A percentile compares a stretch with the other conserved stretches of the same genome.
These are phyloP conservation scores for Nemotelus nigrinus DNA, from an alignment of 2,888 invertebrate genomes.

Conservation along the genomic window DNA sequence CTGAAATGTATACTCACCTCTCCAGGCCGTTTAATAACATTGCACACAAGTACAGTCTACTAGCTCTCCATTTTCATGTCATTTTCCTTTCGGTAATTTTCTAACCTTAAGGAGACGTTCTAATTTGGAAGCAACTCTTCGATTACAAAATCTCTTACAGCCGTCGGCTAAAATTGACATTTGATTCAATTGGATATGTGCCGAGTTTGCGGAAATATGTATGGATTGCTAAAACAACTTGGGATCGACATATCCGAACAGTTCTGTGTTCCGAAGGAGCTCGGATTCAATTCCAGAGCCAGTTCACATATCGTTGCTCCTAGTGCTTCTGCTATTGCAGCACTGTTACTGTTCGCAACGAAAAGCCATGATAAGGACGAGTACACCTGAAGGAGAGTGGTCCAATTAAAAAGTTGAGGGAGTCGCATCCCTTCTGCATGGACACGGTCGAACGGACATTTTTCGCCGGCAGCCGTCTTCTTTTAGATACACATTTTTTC, in stretches of 20 bases:
- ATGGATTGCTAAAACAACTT: constrained; percentile 17
- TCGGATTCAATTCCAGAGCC: neutral
- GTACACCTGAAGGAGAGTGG: constrained; percentile 33
- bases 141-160: constrained; percentile 35
- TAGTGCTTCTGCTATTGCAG: neutral
- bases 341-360: neutral
- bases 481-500: constrained; percentile 24
- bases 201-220: constrained; percentile 35
- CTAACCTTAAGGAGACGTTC: constrained; percentile 24
- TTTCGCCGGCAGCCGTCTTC: constrained; percentile 13
- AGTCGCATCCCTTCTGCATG: constrained; percentile 39
- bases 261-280: neutral
- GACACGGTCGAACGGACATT: constrained; percentile 39
- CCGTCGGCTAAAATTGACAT: constrained; percentile 54
- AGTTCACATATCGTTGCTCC: neutral
- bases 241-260: neutral
- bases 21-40: neutral
- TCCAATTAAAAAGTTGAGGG: constrained; percentile 45
- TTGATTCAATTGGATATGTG: constrained; percentile 54
- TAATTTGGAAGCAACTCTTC: constrained; percentile 19
- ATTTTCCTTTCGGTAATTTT: constrained; percentile 7
- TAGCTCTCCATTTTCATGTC: constrained; percentile 1
- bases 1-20: constrained; percentile 10
- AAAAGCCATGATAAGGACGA: constrained; percentile 27
- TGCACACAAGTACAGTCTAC: neutral